These are phyloP conservation scores for Himalopsyche phryganea DNA, from an alignment of 1,140 invertebrate genomes.

Conservation along the genomic window DNA sequence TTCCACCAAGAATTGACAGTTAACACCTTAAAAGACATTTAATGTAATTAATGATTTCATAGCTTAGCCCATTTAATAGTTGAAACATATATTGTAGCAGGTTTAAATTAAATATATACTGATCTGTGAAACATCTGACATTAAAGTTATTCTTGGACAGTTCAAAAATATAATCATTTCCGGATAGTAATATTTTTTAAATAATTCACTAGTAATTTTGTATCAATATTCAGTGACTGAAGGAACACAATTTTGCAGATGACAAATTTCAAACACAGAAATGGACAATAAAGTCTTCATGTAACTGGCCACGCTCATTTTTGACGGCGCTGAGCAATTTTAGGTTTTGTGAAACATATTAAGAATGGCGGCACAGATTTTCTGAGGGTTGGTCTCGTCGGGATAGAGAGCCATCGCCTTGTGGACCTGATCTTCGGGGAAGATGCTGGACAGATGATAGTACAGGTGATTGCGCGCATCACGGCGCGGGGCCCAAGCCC, in stretches of 20 bases:
- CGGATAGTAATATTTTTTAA: too few species aligned
- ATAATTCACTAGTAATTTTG: too few species aligned
- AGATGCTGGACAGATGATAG: conserved; percentile 82
- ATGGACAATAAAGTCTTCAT: background rate
- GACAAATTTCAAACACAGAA: conserved; percentile 4
- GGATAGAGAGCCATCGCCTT: conserved; percentile 81
- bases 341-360: conserved; percentile 57
- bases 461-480: conserved; percentile 73
- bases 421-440: conserved; percentile 83
- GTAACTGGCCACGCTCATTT: conserved; percentile 20
- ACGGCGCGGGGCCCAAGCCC: conserved; percentile 50
- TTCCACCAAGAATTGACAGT: too few species aligned
- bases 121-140: too few species aligned
- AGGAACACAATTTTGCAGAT: background rate
- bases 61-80: too few species aligned
- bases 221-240: too few species aligned
- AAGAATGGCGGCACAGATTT: conserved; percentile 83
- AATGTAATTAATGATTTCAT: too few species aligned
- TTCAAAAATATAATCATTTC: too few species aligned
- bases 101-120: conserved; percentile 1
- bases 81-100: background rate
- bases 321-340: conserved; percentile 4
- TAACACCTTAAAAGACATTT: too few species aligned
- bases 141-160: too few species aligned
- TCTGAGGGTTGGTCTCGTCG: conserved; percentile 81